Percentiles rank a stretch among this genome's conserved stretches.
Conservation (phyloP, 2,113 vertebrate genomes). For the Menidia beryllina region DNA sequence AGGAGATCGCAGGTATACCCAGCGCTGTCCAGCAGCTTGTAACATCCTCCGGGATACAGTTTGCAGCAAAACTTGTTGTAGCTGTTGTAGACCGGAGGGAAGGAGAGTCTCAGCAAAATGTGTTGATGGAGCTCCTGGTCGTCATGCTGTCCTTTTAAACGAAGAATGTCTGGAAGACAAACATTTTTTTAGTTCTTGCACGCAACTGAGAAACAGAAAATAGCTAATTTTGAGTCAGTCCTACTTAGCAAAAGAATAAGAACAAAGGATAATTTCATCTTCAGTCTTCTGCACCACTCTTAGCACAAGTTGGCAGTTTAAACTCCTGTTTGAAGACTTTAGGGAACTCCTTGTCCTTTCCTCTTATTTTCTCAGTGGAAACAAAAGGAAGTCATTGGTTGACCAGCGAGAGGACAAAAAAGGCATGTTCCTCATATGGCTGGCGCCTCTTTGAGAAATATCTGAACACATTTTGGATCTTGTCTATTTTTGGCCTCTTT, state of each 20-base stretch:
- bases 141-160: conserved; percentile 57
- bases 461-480: not conserved
- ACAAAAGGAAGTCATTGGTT: conserved; percentile 49
- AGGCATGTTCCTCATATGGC: conserved; percentile 1
- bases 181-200: not conserved
- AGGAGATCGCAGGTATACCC: conserved; percentile 54
- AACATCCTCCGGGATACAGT: conserved; percentile 49
- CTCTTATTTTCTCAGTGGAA: too few relatives aligned
- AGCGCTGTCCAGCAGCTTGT: conserved; percentile 59
- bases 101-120: conserved; percentile 65
- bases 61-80: conserved; percentile 75
- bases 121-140: conserved; percentile 28
- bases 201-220: not conserved
- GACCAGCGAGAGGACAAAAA: conserved; percentile 15
- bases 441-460: not conserved
- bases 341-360: conserved; percentile 40
- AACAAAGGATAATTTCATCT: conserved; percentile 65
- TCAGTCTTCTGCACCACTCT: conserved; percentile 22
- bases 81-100: conserved; percentile 58
- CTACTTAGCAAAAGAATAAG: conserved; percentile 64
- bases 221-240: not conserved
- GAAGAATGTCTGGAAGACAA: conserved; percentile 62
- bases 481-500: not conserved
- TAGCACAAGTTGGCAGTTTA: not conserved
- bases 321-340: not conserved